phyloP scores from a whole-genome alignment of 92 coral and sea anemone species.

The Phenganax stokvisi region DNA sequence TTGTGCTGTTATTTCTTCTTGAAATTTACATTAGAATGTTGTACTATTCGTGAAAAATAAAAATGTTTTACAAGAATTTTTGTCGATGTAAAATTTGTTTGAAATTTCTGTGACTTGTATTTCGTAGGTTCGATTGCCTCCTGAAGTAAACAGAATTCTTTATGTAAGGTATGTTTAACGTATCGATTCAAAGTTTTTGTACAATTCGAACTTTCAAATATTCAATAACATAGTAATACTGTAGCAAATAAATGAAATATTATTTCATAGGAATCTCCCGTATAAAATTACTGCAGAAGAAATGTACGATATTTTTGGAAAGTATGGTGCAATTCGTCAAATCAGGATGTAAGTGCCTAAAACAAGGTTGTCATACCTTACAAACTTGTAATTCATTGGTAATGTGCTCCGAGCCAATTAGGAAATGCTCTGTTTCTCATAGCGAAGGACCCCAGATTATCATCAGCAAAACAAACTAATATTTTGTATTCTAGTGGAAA shows the following conservation, averaged over 20 bases:
- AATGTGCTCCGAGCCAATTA: too few relatives aligned
- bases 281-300: conserved; percentile 98
- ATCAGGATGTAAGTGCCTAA: conserved; percentile 75
- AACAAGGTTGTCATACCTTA: not conserved
- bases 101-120: not conserved
- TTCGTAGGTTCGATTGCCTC: conserved; percentile 92
- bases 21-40: not conserved
- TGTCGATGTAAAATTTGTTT: not conserved
- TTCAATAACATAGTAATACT: not conserved
- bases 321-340: conserved; percentile 96
- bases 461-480: not conserved
- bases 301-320: conserved; percentile 97
- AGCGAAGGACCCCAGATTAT: not conserved
- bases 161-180: conserved; percentile 82
- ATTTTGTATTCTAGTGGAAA: conserved; percentile 66
- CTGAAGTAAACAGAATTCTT: conserved; percentile 94
- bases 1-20: not conserved
- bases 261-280: conserved; percentile 68
- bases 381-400: too few relatives aligned
- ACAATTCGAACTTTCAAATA: not conserved
- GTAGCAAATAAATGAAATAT: not conserved
- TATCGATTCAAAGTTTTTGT: not conserved
- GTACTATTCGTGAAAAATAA: not conserved
- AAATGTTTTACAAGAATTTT: not conserved
- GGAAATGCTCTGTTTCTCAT: not conserved